Evolutionary conservation across 2,797 vertebrate species (phyloP), one percentile per base, ranked within the genome.

Genomic region (Mastacembelus armatus): DNA sequence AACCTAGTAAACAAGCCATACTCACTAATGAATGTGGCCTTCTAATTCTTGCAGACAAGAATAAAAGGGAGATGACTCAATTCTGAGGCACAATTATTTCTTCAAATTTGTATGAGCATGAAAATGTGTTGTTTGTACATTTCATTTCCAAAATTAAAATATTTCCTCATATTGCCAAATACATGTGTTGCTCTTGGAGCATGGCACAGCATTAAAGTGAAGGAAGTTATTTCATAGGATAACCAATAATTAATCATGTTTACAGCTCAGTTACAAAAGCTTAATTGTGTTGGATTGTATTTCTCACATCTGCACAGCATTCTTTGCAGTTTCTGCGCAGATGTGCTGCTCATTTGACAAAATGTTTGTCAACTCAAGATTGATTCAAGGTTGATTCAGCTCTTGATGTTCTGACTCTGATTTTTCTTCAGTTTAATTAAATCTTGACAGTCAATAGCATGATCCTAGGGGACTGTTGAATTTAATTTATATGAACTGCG

Each of bases 371-470:
- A 42, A 33, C 57, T 44, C 16, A 5, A 50, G 18, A 10, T 38
- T 18, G 12, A 49, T 4, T 51, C n/a, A n/a, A n/a, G n/a, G n/a
- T n/a, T n/a, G n/a, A n/a, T n/a, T n/a, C n/a, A n/a, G n/a, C n/a
- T n/a, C n/a, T n/a, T n/a, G n/a, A n/a, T n/a, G n/a, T n/a, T n/a
- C 9, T 33, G 36, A 44, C 40, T 71, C 19, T 10, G 10, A 24
- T 58, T 40, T 21, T 39, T 30, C 24, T 26, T 10, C 35, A 27
- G 58, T 63, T 74, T 65, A 16, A 68, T 63, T 40, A 48, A 40
- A 45, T 21, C 10, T 5, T 18, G 9, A 49, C 15, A 59, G 12
- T 15, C 0, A 0, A 15, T 27, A 52, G 27, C 15, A 19, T 29
- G 3, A 38, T 68, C 43, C 21, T 15, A n/a, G 8, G 39, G 11